Conservation (phyloP, 2,113 vertebrate species). For the Marmota monax region DNA sequence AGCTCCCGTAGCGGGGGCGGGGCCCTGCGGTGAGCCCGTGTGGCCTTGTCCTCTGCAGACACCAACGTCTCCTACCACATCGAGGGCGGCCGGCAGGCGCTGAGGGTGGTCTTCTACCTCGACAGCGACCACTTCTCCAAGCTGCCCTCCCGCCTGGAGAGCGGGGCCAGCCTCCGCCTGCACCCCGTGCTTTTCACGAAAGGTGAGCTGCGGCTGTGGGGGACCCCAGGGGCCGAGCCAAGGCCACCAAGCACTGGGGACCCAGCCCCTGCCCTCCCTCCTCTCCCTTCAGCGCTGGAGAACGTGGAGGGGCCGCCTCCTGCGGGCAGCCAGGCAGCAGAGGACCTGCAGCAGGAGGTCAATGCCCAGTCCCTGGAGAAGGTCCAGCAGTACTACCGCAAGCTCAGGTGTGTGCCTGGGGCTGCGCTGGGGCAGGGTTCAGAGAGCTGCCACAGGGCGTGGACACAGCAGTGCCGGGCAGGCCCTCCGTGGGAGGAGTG, state of each 20-base stretch:
- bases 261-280: rapidly evolving
- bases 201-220: conserved; percentile 84
- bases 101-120: conserved; percentile 95
- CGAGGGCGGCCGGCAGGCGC: conserved; percentile 96
- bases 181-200: conserved; percentile 96
- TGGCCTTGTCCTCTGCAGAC: conserved; percentile 86
- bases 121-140: conserved; percentile 97
- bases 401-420: conserved; percentile 91
- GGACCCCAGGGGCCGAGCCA: rapidly evolving
- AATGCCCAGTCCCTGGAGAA: conserved; percentile 95
- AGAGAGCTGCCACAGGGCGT: rapidly evolving
- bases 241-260: rapidly evolving
- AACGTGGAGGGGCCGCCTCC: conserved; percentile 89
- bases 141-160: conserved; percentile 95
- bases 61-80: conserved; percentile 95
- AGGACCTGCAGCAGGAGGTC: conserved; percentile 96
- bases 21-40: background rate
- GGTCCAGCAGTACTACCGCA: conserved; percentile 97
- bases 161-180: conserved; percentile 95
- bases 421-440: rapidly evolving
- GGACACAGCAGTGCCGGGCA: rapidly evolving
- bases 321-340: conserved; percentile 85
- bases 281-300: conserved; percentile 91
- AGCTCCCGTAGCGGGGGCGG: background rate
- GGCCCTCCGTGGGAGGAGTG: rapidly evolving